A percentile compares a stretch with the other conserved stretches of the same genome.
Conservation (phyloP, 2,888 invertebrate species). For the Scelioninae gen. 1 region DNA sequence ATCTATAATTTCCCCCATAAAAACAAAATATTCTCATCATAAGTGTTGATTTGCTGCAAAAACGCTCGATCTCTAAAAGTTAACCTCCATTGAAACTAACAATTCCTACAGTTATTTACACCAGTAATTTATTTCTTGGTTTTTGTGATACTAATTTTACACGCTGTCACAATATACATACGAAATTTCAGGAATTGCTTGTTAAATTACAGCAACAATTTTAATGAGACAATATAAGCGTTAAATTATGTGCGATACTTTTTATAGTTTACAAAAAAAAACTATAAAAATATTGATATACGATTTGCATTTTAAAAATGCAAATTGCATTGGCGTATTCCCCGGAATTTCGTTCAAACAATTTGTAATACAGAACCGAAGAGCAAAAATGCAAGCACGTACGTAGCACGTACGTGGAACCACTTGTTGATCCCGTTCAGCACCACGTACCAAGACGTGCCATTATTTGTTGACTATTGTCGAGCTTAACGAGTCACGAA, state of each 20-base stretch:
- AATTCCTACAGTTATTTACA: no score
- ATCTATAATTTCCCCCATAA: no score
- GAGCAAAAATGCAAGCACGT: conserved; percentile 54
- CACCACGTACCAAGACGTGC: conserved; percentile 57
- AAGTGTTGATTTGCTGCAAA: no score
- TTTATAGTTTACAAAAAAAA: background rate
- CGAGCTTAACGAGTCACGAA: conserved; percentile 69
- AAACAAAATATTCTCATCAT: no score
- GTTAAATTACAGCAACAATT: no score
- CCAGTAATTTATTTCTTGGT: no score
- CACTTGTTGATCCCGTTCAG: conserved; percentile 67
- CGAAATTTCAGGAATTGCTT: no score
- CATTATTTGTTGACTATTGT: conserved; percentile 70
- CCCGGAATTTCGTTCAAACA: conserved; percentile 48
- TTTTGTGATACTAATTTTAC: no score
- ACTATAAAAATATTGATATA: background rate
- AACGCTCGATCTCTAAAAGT: no score
- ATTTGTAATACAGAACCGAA: conserved; percentile 55
- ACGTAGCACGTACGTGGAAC: conserved; percentile 50
- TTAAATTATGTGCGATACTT: background rate
- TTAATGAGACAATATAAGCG: no score
- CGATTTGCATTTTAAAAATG: conserved; percentile 13
- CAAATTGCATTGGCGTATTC: conserved; percentile 17
- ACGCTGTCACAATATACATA: no score
- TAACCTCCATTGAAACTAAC: no score